A percentile compares a stretch with the other conserved stretches of the same genome.
These are phyloP conservation scores for Cataglyphis albicans DNA, from an alignment of 2,888 invertebrate genomes.

Conservation along the genomic window DNA sequence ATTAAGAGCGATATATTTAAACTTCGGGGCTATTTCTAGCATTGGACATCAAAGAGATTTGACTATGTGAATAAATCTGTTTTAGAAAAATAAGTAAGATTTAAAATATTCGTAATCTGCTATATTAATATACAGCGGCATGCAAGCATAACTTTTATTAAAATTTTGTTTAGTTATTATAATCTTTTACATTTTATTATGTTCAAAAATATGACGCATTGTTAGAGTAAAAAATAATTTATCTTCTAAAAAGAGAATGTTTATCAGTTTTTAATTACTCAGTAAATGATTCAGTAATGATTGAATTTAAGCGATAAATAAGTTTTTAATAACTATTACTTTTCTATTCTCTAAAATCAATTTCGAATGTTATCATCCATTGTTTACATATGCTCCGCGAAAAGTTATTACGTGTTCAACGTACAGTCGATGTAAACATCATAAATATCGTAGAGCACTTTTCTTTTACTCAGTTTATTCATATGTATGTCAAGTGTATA, in stretches of 20 bases:
- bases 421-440: constrained; percentile 7
- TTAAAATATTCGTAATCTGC: neutral
- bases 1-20: constrained; percentile 25
- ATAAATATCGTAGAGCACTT: constrained; percentile 3
- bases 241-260: neutral
- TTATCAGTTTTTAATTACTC: neutral
- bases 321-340: neutral
- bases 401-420: neutral
- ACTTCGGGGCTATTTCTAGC: neutral
- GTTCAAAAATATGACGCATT: neutral
- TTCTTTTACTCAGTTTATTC: neutral
- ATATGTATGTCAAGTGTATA: neutral
- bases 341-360: neutral
- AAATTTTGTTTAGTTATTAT: neutral
- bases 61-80: neutral
- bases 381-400: neutral
- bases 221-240: neutral
- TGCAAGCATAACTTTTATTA: neutral
- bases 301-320: neutral
- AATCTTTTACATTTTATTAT: neutral
- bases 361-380: neutral
- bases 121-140: neutral
- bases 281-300: neutral
- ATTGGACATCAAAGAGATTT: neutral
- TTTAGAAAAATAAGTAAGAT: constrained; percentile 21